Evolutionary conservation across 2,797 vertebrate species (phyloP).

Genomic region (Hippocampus kuda): DNA sequence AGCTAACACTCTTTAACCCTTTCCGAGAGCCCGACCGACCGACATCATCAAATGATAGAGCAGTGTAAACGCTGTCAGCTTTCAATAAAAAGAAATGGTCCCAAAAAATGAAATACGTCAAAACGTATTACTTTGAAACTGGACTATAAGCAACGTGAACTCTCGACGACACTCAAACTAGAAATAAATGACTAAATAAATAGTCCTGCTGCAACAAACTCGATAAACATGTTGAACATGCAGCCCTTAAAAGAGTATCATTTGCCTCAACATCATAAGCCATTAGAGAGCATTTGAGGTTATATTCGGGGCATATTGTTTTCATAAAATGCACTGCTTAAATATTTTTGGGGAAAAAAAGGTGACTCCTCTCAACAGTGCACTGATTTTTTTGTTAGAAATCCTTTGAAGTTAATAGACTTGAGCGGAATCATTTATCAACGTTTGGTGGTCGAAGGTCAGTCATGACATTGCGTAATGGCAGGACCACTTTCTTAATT

Average conservation of each 20-base stretch:
- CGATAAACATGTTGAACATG: not conserved
- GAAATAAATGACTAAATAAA: not conserved
- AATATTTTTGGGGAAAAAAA: not conserved
- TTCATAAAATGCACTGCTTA: not conserved
- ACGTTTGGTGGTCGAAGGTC: no score
- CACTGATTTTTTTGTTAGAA: no score
- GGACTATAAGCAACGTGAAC: not conserved
- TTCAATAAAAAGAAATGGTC: not conserved
- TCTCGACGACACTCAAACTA: not conserved
- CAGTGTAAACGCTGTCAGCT: not conserved
- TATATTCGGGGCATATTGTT: not conserved
- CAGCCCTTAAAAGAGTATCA: not conserved
- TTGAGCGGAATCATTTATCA: not conserved
- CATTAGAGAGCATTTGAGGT: not conserved
- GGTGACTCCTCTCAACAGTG: no score
- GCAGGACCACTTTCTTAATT: no score
- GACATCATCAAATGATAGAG: no score
- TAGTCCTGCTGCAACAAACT: not conserved
- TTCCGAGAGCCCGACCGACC: not conserved
- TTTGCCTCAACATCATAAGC: no score
- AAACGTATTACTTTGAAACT: not conserved
- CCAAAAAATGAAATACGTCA: not conserved
- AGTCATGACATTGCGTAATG: no score
- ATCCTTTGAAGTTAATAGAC: not conserved
- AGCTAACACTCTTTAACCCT: slow-evolving; percentile 22